Percentiles rank a stretch among this genome's conserved stretches.
Conservation (phyloP, 1,140 invertebrate genomes). For the Agraylea sexmaculata region DNA sequence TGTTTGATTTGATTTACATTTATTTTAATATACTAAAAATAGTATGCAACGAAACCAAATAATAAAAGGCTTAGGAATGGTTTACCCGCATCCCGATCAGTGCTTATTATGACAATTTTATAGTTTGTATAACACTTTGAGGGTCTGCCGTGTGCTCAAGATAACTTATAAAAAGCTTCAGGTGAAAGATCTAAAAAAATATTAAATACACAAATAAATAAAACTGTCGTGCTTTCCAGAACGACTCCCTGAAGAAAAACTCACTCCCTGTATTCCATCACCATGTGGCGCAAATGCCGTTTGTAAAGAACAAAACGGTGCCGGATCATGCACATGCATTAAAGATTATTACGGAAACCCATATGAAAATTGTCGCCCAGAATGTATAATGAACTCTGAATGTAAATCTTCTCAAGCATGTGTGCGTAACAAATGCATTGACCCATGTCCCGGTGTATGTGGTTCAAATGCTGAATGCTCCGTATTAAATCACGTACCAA, state of each 20-base stretch:
- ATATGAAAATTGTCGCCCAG: slow-evolving; percentile 53
- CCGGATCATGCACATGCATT: slow-evolving; percentile 52
- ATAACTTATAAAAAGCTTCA: too few species aligned
- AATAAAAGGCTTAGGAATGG: too few species aligned
- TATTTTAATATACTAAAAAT: too few species aligned
- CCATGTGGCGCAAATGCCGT: slow-evolving; percentile 48
- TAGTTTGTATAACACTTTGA: too few species aligned
- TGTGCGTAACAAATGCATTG: slow-evolving; percentile 49
- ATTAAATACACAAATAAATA: too few species aligned
- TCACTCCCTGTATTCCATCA: slow-evolving; percentile 41
- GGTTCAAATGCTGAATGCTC: slow-evolving; percentile 53
- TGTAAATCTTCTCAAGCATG: slow-evolving; percentile 51
- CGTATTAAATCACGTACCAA: slow-evolving; percentile 50
- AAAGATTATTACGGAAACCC: slow-evolving; percentile 48
- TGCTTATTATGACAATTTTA: too few species aligned
- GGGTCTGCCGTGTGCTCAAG: too few species aligned
- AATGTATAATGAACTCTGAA: slow-evolving; percentile 53
- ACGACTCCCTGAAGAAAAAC: slow-evolving; percentile 12
- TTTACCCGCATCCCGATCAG: too few species aligned
- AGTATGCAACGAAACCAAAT: too few species aligned
- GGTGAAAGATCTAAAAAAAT: too few species aligned
- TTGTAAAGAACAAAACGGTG: slow-evolving; percentile 52
- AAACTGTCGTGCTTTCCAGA: too few species aligned
- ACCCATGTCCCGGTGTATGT: slow-evolving; percentile 56
- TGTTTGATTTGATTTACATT: too few species aligned